phyloP scores from a whole-genome alignment of 2,113 vertebrate species.

The Casuarius casuarius region DNA sequence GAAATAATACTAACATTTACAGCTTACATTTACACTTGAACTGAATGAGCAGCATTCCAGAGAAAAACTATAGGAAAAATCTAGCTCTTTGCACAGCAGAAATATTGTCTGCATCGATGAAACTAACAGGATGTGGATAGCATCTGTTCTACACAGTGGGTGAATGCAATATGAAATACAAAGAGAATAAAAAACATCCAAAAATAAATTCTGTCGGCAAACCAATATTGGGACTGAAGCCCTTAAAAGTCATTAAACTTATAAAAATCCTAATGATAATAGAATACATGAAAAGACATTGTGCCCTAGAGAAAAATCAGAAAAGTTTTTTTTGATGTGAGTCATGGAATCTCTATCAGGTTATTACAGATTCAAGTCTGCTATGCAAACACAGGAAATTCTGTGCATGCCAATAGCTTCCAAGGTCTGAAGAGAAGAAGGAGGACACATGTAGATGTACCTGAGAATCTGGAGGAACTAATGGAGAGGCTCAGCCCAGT shows the following conservation, averaged over 20 bases:
- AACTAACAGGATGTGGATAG: background rate
- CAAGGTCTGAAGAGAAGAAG: background rate
- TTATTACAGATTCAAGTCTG: background rate
- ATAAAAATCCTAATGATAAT: background rate
- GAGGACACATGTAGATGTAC: background rate
- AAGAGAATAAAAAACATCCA: background rate
- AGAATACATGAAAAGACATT: background rate
- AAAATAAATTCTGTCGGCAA: background rate
- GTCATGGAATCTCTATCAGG: background rate
- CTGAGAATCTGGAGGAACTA: background rate
- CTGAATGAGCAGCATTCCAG: background rate
- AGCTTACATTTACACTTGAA: background rate
- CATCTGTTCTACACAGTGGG: background rate
- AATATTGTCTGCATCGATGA: background rate
- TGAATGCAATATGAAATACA: background rate
- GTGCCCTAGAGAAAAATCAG: background rate
- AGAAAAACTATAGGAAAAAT: background rate
- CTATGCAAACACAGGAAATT: background rate
- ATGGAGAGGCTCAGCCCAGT: background rate
- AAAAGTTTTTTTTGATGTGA: background rate
- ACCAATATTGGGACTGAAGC: background rate
- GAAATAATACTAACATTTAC: background rate
- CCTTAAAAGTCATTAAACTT: background rate
- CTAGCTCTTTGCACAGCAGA: background rate
- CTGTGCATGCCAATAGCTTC: background rate